These are phyloP conservation scores for Cataglyphis altisquamis DNA, from an alignment of 2,888 invertebrate species.

Conservation along the genomic window DNA sequence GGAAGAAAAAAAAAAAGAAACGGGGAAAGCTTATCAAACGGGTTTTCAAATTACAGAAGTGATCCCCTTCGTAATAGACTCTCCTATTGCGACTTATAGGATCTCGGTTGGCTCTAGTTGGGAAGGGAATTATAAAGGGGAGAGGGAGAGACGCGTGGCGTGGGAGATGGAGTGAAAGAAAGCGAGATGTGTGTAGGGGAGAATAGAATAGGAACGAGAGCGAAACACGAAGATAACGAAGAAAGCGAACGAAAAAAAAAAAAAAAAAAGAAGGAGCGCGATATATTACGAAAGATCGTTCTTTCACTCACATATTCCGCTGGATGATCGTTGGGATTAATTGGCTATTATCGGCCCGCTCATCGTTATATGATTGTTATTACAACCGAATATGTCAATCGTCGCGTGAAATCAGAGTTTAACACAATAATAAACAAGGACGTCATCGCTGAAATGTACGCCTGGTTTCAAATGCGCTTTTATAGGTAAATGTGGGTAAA, in stretches of 20 bases:
- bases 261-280: neutral
- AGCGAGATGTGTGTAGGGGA: constrained; percentile 53
- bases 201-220: constrained; percentile 16
- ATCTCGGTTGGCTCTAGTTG: constrained; percentile 76
- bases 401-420: constrained; percentile 57
- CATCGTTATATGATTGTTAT: constrained; percentile 55
- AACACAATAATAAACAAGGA: constrained; percentile 59
- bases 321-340: constrained; percentile 54
- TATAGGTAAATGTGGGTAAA: constrained; percentile 52
- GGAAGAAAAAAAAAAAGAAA: constrained; percentile 58
- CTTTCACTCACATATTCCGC: constrained; percentile 34
- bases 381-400: constrained; percentile 44
- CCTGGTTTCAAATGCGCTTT: constrained; percentile 47
- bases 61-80: constrained; percentile 82
- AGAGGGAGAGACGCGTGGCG: constrained; percentile 26
- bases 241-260: constrained; percentile 3
- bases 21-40: constrained; percentile 77
- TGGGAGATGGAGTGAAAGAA: constrained; percentile 57
- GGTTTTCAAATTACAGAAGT: constrained; percentile 82
- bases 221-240: constrained; percentile 40
- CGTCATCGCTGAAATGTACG: constrained; percentile 54
- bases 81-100: constrained; percentile 81
- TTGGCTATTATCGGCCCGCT: constrained; percentile 41
- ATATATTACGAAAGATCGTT: constrained; percentile 35
- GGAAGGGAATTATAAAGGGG: constrained; percentile 74